A percentile compares a stretch with the other conserved stretches of the same genome.
Conservation (phyloP, 2,888 invertebrate species). For the Aphidoletes aphidimyza region DNA sequence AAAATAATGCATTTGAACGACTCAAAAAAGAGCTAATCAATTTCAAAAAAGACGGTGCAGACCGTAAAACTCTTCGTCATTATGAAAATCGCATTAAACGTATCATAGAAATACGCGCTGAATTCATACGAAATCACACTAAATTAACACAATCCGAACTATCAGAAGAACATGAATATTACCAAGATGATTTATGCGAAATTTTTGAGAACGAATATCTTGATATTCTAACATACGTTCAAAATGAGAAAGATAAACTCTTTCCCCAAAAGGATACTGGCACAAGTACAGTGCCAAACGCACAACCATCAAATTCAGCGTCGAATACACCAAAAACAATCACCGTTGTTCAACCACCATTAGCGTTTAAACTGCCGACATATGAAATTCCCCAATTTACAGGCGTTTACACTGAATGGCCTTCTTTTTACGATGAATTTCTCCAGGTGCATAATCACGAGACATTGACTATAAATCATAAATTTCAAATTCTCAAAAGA, state of each 20-base stretch:
- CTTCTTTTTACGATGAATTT: neutral
- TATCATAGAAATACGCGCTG: neutral
- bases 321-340: too few species aligned
- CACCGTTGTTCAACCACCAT: neutral
- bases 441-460: neutral
- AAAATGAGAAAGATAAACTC: too few species aligned
- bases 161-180: too few species aligned
- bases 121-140: neutral
- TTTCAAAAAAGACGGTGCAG: neutral
- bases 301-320: neutral
- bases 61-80: neutral
- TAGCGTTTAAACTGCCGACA: neutral
- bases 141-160: too few species aligned
- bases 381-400: neutral
- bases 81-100: neutral
- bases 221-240: too few species aligned
- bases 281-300: too few species aligned
- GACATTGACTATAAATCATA: neutral
- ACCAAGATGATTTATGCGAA: too few species aligned
- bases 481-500: neutral
- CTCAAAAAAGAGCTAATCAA: neutral
- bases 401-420: neutral
- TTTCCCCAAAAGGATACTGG: too few species aligned
- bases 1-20: neutral
- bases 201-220: too few species aligned